A percentile compares a stretch with the other conserved stretches of the same genome.
phyloP scores from a whole-genome alignment of 2,113 vertebrate genomes.

The Sturnus vulgaris region DNA sequence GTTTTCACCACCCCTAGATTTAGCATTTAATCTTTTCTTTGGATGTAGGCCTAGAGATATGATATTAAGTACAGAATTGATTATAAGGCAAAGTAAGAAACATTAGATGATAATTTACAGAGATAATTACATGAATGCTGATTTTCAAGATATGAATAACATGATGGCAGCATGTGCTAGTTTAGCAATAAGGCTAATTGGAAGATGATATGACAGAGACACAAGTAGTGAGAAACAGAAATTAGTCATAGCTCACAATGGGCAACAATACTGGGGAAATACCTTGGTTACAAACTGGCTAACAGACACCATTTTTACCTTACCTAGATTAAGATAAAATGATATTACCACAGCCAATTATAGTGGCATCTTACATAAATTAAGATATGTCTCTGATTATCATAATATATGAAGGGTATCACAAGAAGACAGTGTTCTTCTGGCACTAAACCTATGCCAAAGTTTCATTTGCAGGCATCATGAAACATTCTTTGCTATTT shows the following conservation, averaged over 20 bases:
- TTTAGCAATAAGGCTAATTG: background rate
- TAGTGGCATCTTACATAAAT: background rate
- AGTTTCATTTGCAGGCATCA: background rate
- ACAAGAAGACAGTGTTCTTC: background rate
- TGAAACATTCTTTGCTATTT: background rate
- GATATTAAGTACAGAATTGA: background rate
- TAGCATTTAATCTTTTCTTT: background rate
- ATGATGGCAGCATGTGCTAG: background rate
- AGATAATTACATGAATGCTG: background rate
- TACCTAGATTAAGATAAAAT: constrained; percentile 3
- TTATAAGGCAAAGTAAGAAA: background rate
- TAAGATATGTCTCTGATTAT: background rate
- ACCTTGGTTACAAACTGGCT: background rate
- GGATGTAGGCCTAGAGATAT: background rate
- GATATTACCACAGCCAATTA: background rate
- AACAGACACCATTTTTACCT: background rate
- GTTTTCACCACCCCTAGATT: background rate
- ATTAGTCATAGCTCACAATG: background rate
- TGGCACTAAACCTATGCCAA: background rate
- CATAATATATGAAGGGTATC: background rate
- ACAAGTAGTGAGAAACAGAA: background rate
- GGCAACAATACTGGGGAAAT: background rate
- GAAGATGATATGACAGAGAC: background rate
- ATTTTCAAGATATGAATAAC: background rate
- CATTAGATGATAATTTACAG: background rate